These are phyloP conservation scores for Amorpha juglandis DNA, from an alignment of 2,888 invertebrate species.

Conservation along the genomic window DNA sequence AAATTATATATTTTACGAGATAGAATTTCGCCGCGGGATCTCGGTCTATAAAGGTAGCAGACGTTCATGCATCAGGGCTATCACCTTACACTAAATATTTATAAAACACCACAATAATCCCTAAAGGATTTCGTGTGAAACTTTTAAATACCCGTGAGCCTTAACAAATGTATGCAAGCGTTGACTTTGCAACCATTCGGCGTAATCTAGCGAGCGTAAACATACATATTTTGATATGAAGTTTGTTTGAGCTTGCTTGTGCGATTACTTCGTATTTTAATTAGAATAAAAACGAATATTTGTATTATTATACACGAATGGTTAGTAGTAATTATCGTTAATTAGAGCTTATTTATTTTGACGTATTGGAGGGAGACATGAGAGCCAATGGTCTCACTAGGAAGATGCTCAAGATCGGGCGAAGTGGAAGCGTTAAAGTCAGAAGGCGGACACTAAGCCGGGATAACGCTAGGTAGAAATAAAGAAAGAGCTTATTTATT, in stretches of 20 bases:
- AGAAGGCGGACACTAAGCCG: too few species aligned
- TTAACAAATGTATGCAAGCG: not conserved
- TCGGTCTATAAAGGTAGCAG: conserved; percentile 49
- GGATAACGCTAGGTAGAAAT: too few species aligned
- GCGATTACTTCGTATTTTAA: not conserved
- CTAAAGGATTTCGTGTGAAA: conserved; percentile 4
- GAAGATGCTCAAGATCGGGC: too few species aligned
- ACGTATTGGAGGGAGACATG: too few species aligned
- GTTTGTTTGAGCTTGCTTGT: conserved; percentile 1
- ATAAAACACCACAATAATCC: conserved; percentile 3
- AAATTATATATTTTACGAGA: not conserved
- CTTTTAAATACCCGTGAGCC: not conserved
- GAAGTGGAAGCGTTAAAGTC: too few species aligned
- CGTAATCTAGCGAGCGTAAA: not conserved
- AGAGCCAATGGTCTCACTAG: too few species aligned
- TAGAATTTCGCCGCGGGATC: not conserved
- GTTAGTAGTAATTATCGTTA: too few species aligned
- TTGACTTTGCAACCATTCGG: not conserved
- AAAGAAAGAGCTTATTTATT: too few species aligned
- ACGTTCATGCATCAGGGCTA: conserved; percentile 57
- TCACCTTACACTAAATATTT: conserved; percentile 42
- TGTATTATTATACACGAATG: too few species aligned
- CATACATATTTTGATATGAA: not conserved
- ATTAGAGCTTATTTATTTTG: too few species aligned
- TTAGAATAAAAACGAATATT: not conserved